Conservation (phyloP, 2,888 invertebrate species). For the Amphipyra tragopoginis region DNA sequence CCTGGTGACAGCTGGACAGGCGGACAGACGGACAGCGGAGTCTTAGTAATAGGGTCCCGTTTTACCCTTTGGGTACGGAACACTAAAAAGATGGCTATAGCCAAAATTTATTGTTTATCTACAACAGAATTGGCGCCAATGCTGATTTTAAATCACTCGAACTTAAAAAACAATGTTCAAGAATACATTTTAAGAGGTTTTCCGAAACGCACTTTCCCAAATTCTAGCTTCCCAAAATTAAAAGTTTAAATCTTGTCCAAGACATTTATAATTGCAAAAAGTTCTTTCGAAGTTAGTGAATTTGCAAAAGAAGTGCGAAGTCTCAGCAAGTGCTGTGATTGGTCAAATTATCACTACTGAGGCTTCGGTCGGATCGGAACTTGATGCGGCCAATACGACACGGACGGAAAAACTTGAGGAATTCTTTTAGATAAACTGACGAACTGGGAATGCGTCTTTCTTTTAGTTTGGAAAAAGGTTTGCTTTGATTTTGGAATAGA, state of each 20-base stretch:
- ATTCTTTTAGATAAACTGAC: background rate
- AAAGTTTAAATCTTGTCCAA: conserved; percentile 22
- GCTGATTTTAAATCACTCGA: too few relatives aligned
- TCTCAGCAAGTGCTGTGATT: conserved; percentile 59
- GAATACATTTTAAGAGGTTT: background rate
- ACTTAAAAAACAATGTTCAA: too few relatives aligned
- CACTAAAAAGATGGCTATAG: too few relatives aligned
- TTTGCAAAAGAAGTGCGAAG: conserved; percentile 28
- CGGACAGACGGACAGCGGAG: too few relatives aligned
- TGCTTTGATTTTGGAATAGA: too few relatives aligned
- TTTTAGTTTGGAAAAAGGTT: too few relatives aligned
- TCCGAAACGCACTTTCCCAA: background rate
- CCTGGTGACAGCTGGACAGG: too few relatives aligned
- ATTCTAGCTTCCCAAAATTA: background rate
- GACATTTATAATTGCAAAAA: conserved; percentile 38
- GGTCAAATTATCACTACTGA: conserved; percentile 70
- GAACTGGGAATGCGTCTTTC: background rate
- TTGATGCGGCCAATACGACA: conserved; percentile 67
- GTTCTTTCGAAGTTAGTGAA: conserved; percentile 15
- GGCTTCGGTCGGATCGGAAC: conserved; percentile 21
- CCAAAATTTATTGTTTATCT: too few relatives aligned
- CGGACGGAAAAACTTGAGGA: conserved; percentile 51
- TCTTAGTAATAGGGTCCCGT: too few relatives aligned
- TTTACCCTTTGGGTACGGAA: too few relatives aligned
- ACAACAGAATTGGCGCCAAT: too few relatives aligned